Percentiles rank a stretch among this genome's conserved stretches.
Evolutionary conservation across 2,888 invertebrate species (phyloP).

Genomic region (Lagria hirta): DNA sequence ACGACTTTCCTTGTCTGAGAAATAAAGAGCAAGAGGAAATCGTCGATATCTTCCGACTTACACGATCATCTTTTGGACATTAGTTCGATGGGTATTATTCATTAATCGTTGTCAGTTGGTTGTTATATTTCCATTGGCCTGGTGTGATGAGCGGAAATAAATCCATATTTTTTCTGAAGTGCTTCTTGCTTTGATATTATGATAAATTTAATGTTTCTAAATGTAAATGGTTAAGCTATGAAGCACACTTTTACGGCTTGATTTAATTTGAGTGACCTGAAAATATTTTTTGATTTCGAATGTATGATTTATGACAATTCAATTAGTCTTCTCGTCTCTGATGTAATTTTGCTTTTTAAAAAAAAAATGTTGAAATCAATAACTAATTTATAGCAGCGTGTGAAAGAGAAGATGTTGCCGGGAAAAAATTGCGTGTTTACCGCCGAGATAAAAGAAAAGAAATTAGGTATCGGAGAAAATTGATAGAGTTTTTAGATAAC

Average conservation of each 20-base stretch:
- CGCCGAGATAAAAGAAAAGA: constrained; percentile 30
- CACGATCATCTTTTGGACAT: constrained; percentile 19
- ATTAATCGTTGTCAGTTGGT: constrained; percentile 19
- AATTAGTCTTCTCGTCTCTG: no score
- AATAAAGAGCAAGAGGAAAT: constrained; percentile 9
- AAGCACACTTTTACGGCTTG: constrained; percentile 4
- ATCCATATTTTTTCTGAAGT: constrained; percentile 14
- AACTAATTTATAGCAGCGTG: constrained; percentile 28
- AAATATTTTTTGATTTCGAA: constrained; percentile 11
- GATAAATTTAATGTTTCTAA: constrained; percentile 14
- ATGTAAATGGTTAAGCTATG: constrained; percentile 10
- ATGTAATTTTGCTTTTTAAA: constrained; percentile 6
- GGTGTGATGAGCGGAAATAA: constrained; percentile 16
- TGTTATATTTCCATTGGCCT: constrained; percentile 15
- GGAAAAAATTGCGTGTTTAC: constrained; percentile 31
- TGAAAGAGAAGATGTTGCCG: constrained; percentile 26
- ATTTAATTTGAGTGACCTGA: constrained; percentile 8
- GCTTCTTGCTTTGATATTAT: constrained; percentile 15
- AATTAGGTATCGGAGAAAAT: constrained; percentile 33
- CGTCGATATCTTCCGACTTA: constrained; percentile 17
- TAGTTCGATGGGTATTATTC: constrained; percentile 12
- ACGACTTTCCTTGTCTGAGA: constrained; percentile 1
- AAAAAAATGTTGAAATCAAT: constrained; percentile 22
- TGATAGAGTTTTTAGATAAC: constrained; percentile 33
- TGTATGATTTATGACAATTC: no score